Conservation (phyloP, 2,888 invertebrate genomes). For the Cordilura impudica region DNA sequence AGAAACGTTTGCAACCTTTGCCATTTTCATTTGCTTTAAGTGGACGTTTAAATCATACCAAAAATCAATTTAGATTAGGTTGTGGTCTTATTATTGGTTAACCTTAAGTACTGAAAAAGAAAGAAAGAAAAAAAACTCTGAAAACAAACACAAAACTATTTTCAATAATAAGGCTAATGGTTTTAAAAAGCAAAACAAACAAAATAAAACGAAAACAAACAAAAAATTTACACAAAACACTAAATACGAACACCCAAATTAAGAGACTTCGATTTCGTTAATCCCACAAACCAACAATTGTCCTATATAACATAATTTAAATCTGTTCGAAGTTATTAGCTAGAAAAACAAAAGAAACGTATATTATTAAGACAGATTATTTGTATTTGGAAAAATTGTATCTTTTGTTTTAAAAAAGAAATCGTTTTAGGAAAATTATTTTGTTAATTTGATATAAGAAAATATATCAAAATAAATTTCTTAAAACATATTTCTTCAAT, state of each 20-base stretch:
- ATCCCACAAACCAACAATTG: background rate
- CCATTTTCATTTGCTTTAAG: slow-evolving; percentile 96
- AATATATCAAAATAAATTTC: slow-evolving; percentile 1
- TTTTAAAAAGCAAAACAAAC: slow-evolving; percentile 36
- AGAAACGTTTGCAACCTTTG: slow-evolving; percentile 94
- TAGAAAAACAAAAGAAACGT: background rate
- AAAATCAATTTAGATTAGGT: slow-evolving; percentile 94
- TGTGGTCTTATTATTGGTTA: slow-evolving; percentile 96
- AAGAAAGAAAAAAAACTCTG: slow-evolving; percentile 20
- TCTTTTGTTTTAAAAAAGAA: slow-evolving; percentile 43
- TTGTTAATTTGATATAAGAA: background rate
- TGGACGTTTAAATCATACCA: slow-evolving; percentile 94
- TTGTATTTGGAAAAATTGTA: too few relatives aligned
- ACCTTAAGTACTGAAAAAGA: slow-evolving; percentile 64
- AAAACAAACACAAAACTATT: slow-evolving; percentile 34
- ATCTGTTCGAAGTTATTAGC: background rate
- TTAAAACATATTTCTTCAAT: background rate
- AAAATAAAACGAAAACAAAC: slow-evolving; percentile 25
- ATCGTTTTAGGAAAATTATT: slow-evolving; percentile 16
- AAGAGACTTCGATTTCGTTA: slow-evolving; percentile 20
- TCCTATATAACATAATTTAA: background rate
- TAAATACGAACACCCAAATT: slow-evolving; percentile 2
- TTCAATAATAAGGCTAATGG: slow-evolving; percentile 45
- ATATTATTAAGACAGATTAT: background rate
- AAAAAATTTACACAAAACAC: slow-evolving; percentile 17